These are phyloP conservation scores for Dromas ardeola DNA, from an alignment of 2,113 vertebrate species.

Conservation along the genomic window DNA sequence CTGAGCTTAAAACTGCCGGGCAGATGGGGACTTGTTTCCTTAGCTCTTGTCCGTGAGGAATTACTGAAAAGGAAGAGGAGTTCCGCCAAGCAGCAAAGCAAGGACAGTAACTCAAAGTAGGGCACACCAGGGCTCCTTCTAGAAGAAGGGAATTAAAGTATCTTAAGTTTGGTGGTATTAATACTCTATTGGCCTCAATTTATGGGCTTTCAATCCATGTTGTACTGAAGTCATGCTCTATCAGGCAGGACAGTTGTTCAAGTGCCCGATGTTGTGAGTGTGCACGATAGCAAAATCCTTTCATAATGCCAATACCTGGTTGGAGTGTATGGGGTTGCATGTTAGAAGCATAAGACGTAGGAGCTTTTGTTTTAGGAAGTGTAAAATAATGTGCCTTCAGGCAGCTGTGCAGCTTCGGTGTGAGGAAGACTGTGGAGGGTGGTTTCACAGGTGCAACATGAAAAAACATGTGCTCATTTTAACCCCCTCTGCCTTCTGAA, in stretches of 20 bases:
- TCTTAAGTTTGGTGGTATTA: not conserved
- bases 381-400: not conserved
- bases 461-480: not conserved
- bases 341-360: not conserved
- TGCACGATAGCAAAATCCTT: not conserved
- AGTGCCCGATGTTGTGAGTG: fast-evolving
- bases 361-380: not conserved
- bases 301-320: not conserved
- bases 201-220: not conserved
- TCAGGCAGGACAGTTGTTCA: not conserved
- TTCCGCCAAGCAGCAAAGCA: not conserved
- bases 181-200: not conserved
- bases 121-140: not conserved
- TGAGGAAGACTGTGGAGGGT: not conserved
- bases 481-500: not conserved
- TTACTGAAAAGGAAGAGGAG: not conserved
- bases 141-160: not conserved
- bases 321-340: not conserved
- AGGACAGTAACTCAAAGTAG: not conserved
- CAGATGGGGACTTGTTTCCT: not conserved
- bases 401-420: not conserved
- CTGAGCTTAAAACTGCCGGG: not conserved
- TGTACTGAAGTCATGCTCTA: not conserved
- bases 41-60: not conserved
- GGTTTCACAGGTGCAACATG: not conserved